Evolutionary conservation across 2,113 vertebrate genomes (phyloP), one percentile per base, ranked within the genome.

Genomic region (Ifrita kowaldi): DNA sequence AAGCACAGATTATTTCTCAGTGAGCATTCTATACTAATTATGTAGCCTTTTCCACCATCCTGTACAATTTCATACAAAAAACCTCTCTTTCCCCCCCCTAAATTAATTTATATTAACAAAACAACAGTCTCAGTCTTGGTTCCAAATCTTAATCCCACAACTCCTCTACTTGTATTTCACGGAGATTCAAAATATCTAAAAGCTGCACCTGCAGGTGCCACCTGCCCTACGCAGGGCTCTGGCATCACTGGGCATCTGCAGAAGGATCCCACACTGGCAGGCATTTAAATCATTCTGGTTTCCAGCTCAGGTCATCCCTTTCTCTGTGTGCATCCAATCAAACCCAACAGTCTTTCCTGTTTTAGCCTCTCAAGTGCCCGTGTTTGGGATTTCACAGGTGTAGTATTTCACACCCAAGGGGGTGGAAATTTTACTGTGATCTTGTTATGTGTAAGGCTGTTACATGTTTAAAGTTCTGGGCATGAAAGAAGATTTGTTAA

Each of bases 31-130:
- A 3, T 41, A 23, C 13, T 78, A 86, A 92, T 92, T 90, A 49
- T 46, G 9, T 32, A 74, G 46, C 16, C 23, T 77, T 80, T 88
- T 77, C 47, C 39, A 84, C 30, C 32, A 77, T 56, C 19, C 39
- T 67, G 21, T 46, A 46, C 46, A 80, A 77, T 70, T 93, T 63
- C n/a, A 65, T 37, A 35, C 13, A 16, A 47, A 74, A 73, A 7
- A 1, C 0, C 1, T 7, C 10, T 0, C 1, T 1, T 16, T 37
- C 37, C 15, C 1, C 0, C 2, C 4, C 23, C 10, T 7, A 10
- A 73, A 85, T 24, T 49, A 46, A 49, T 82, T 74, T 41, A 17
- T 44, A 35, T 74, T 73, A 41, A 60, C 5, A 83, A 63, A 84
- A 69, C 4, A 0, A 18, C 8, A 70, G 35, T 83, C 30, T 47